Evolutionary conservation across 2,113 vertebrate species (phyloP).

Genomic region (Chascanopsetta lugubris): DNA sequence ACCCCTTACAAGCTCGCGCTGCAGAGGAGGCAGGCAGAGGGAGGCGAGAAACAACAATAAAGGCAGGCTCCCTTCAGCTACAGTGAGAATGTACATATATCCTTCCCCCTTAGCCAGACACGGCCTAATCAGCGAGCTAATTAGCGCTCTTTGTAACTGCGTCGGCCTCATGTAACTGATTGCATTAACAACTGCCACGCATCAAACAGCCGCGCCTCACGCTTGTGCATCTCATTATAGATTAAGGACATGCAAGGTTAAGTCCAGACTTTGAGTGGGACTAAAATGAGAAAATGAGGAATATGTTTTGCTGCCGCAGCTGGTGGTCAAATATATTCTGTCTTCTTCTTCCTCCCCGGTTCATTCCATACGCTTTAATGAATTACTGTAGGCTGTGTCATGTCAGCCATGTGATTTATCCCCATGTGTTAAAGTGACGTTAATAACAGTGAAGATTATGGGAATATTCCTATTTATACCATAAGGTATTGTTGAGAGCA

Average conservation of each 20-base stretch:
- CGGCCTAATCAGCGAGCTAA: conserved; percentile 72
- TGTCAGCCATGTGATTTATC: conserved; percentile 11
- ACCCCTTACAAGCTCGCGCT: conserved; percentile 11
- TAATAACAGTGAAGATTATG: conserved; percentile 27
- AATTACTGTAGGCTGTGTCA: conserved; percentile 31
- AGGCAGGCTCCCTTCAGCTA: conserved; percentile 44
- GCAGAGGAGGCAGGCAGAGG: conserved; percentile 9
- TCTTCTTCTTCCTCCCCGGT: background rate
- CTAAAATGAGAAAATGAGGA: conserved; percentile 27
- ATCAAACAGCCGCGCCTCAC: conserved; percentile 65
- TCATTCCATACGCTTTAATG: conserved; percentile 23
- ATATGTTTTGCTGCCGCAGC: conserved; percentile 38
- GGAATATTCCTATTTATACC: conserved; percentile 10
- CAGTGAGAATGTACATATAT: conserved; percentile 45
- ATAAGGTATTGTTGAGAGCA: background rate
- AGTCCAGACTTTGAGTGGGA: conserved; percentile 35
- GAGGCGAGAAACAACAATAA: conserved; percentile 14
- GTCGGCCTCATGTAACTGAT: conserved; percentile 70
- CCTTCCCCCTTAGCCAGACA: conserved; percentile 59
- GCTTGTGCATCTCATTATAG: conserved; percentile 65
- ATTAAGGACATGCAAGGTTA: conserved; percentile 58
- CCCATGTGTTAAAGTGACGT: conserved; percentile 28
- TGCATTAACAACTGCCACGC: conserved; percentile 72
- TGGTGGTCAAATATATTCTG: conserved; percentile 40
- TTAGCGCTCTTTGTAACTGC: conserved; percentile 65